phyloP scores from a whole-genome alignment of 2,113 vertebrate species.

The Mungos mungo region DNA sequence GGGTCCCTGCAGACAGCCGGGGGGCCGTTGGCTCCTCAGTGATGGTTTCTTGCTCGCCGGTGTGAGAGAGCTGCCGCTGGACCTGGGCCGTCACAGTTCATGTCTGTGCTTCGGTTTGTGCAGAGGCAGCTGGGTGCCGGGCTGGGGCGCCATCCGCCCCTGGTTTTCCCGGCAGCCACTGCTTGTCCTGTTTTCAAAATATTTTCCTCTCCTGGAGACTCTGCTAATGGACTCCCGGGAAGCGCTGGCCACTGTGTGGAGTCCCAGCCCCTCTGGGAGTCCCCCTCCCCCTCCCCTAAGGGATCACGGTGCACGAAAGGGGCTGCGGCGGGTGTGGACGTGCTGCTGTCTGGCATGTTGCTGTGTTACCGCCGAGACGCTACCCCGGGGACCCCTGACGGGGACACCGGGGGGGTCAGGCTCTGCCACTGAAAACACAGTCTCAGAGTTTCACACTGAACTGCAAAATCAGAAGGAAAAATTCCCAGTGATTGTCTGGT shows the following conservation, averaged over 20 bases:
- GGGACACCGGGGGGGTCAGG: not conserved
- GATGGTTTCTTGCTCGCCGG: not conserved
- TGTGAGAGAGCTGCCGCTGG: not conserved
- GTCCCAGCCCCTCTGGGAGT: rapidly evolving
- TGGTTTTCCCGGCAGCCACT: rapidly evolving
- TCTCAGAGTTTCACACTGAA: not conserved
- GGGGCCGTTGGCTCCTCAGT: rapidly evolving
- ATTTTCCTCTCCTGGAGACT: not conserved
- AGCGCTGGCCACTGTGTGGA: rapidly evolving
- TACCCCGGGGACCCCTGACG: rapidly evolving
- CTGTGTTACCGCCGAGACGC: not conserved
- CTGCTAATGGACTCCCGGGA: not conserved
- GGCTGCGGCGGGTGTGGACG: rapidly evolving
- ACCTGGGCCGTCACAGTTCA: rapidly evolving
- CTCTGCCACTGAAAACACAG: rapidly evolving
- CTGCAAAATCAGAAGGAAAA: slow-evolving; percentile 30
- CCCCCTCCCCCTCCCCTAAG: not conserved
- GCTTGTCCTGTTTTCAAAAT: not conserved
- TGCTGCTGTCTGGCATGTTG: not conserved
- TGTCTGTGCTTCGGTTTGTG: rapidly evolving
- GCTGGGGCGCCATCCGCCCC: too few species aligned
- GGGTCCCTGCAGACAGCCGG: rapidly evolving
- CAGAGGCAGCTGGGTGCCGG: not conserved
- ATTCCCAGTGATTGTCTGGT: not conserved
- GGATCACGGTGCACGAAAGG: not conserved